Conservation (phyloP, 2,888 invertebrate species). For the Gryllus longicercus region DNA sequence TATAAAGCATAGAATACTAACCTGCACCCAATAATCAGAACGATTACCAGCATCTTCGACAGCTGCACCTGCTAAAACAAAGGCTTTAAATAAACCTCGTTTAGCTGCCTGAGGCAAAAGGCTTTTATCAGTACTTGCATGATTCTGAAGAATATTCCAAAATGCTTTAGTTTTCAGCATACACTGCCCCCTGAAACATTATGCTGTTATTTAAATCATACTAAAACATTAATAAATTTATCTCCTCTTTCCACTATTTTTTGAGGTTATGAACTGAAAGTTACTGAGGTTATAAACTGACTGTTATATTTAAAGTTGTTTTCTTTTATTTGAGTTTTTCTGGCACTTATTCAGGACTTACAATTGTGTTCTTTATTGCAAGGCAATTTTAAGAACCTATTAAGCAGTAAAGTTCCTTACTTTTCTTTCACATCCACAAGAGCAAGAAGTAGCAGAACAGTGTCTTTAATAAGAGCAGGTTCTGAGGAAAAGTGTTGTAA, state of each 20-base stretch:
- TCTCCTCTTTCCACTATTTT: no score
- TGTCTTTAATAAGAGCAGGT: conserved; percentile 58
- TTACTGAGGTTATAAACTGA: no score
- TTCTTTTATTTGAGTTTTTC: no score
- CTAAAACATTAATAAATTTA: no score
- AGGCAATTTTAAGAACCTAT: neutral
- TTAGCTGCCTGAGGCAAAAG: conserved; percentile 57
- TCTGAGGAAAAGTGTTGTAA: conserved; percentile 61
- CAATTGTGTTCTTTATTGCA: no score
- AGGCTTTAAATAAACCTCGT: conserved; percentile 67
- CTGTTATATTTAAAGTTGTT: no score
- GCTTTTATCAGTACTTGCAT: conserved; percentile 52
- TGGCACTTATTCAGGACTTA: no score
- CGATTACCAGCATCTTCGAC: conserved; percentile 42
- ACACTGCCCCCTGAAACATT: conserved; percentile 50
- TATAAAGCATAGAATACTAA: conserved; percentile 30
- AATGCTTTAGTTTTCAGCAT: conserved; percentile 58
- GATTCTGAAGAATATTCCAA: conserved; percentile 53
- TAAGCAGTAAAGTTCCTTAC: conserved; percentile 41
- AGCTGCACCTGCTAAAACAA: conserved; percentile 63
- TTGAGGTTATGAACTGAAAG: no score
- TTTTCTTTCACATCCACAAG: conserved; percentile 54
- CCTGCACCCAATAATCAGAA: conserved; percentile 43
- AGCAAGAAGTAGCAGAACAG: conserved; percentile 58
- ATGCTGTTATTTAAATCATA: no score